These are phyloP conservation scores for Clupea harengus DNA, from an alignment of 2,113 vertebrate species.

Conservation along the genomic window DNA sequence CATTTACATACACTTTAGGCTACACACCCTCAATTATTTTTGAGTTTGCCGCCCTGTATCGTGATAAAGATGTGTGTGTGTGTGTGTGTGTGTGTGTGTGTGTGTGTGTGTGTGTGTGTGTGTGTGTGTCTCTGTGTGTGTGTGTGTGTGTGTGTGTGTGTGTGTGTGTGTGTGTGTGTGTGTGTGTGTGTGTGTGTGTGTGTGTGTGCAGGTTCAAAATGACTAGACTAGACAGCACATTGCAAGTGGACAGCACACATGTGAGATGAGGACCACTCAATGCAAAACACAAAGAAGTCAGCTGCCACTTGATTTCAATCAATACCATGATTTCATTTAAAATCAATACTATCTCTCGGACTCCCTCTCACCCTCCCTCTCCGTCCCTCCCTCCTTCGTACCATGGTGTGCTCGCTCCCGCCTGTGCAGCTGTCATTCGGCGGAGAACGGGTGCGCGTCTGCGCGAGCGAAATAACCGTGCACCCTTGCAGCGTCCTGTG, in stretches of 20 bases:
- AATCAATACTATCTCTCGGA: neutral
- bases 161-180: neutral
- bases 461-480: neutral
- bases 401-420: conserved; percentile 22
- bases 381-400: neutral
- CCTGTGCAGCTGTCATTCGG: conserved; percentile 24
- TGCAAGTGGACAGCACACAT: neutral
- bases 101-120: neutral
- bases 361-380: neutral
- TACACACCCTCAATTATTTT: too few species aligned
- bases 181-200: neutral
- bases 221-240: neutral
- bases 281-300: neutral
- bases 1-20: neutral
- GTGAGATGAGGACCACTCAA: neutral
- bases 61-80: too few species aligned
- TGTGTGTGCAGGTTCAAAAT: neutral
- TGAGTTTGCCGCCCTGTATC: too few species aligned
- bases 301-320: neutral
- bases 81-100: too few species aligned
- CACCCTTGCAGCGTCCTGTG: conserved; percentile 14
- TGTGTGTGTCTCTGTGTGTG: neutral
- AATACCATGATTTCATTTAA: neutral
- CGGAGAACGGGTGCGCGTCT: neutral
- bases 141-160: neutral